phyloP scores from a whole-genome alignment of 37 sponge, comb jelly and placozoan genomes.

The Axinella damicornis region DNA sequence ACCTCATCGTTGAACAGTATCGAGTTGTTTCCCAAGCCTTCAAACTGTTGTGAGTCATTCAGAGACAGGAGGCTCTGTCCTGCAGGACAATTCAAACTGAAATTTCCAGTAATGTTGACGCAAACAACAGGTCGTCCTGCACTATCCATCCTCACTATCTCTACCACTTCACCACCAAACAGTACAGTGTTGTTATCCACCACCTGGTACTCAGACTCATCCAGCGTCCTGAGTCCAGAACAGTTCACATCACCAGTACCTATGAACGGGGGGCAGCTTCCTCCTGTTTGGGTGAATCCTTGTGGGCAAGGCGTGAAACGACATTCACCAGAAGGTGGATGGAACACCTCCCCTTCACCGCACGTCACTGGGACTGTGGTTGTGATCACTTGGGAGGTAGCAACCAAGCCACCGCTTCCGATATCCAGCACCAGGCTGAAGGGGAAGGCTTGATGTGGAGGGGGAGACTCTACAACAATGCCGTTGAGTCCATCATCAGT shows the following conservation, averaged over 20 bases:
- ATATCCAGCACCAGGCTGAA: slow-evolving; percentile 30
- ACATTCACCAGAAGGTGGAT: slow-evolving; percentile 6
- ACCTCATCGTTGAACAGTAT: not conserved
- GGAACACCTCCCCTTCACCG: not conserved
- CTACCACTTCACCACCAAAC: not conserved
- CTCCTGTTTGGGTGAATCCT: too few species aligned
- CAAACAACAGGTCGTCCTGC: slow-evolving; percentile 4
- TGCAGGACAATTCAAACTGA: too few species aligned
- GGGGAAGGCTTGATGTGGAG: not conserved
- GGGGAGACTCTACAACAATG: too few species aligned
- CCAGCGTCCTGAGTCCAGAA: not conserved
- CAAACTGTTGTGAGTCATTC: too few species aligned
- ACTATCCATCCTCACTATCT: not conserved
- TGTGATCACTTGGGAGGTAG: not conserved
- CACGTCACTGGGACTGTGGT: not conserved
- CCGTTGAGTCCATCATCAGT: too few species aligned
- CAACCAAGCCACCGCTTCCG: slow-evolving; percentile 1
- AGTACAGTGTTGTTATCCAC: slow-evolving; percentile 14
- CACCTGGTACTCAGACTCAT: slow-evolving; percentile 18
- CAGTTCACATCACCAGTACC: not conserved
- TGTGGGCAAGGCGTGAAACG: slow-evolving; percentile 21
- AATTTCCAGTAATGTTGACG: too few species aligned
- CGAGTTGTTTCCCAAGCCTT: slow-evolving; percentile 1
- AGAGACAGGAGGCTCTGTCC: too few species aligned
- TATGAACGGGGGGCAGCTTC: too few species aligned